These are phyloP conservation scores for Sarcophaga peregrina DNA, from an alignment of 1,140 invertebrate genomes.

Conservation along the genomic window DNA sequence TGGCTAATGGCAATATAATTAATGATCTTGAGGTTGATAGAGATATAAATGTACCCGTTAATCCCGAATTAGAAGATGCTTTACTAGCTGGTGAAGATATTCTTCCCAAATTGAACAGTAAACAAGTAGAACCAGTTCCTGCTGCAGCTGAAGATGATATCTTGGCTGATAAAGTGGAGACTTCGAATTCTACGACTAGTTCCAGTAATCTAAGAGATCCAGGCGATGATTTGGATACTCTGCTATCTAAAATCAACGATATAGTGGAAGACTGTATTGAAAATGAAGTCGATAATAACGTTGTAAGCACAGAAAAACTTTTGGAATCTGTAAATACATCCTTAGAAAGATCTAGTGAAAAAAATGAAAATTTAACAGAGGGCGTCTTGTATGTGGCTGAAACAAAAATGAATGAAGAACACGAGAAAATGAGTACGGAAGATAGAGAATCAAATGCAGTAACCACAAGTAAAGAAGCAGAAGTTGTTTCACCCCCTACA, in stretches of 20 bases:
- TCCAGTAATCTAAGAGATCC: slow-evolving; percentile 38
- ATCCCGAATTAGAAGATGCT: slow-evolving; percentile 45
- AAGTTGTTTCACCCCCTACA: not conserved
- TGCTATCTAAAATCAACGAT: slow-evolving; percentile 47
- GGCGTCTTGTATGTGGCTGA: not conserved
- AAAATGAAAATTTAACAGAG: not conserved
- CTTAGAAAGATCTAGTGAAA: not conserved
- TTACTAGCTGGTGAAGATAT: slow-evolving; percentile 43
- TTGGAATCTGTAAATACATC: not conserved
- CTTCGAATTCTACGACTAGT: slow-evolving; percentile 23
- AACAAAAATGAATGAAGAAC: not conserved
- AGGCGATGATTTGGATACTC: slow-evolving; percentile 47
- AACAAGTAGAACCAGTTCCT: slow-evolving; percentile 9
- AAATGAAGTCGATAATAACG: not conserved
- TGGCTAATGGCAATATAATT: slow-evolving; percentile 27
- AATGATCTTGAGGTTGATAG: slow-evolving; percentile 36
- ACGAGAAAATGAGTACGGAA: not conserved
- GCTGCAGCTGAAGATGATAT: slow-evolving; percentile 12
- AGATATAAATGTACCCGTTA: slow-evolving; percentile 34
- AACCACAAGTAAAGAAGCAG: not conserved
- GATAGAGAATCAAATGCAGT: too few relatives aligned
- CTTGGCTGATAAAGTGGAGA: slow-evolving; percentile 27
- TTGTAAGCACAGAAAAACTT: not conserved
- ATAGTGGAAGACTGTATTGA: slow-evolving; percentile 44
- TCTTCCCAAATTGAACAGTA: not conserved